Base-by-base conservation (phyloP, 2,797 vertebrate genomes). In the Podarcis lilfordi region DNA sequence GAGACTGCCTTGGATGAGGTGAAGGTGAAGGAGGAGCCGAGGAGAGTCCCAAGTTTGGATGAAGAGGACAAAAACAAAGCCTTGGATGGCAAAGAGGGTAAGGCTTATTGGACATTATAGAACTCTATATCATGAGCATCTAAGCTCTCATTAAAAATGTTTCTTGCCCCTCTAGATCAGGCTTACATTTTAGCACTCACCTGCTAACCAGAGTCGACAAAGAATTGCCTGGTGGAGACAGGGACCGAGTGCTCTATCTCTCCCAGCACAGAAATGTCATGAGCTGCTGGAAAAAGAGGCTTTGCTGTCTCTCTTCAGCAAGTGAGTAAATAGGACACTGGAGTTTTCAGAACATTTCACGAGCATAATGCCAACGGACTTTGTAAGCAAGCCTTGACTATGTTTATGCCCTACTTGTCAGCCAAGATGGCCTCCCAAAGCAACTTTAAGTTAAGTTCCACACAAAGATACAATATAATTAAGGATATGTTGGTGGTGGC, bases 1-100 rank as follows among this genome's bases (percentile, higher is more conserved):
- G 97, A 97, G 27, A 95, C 97, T 32, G 95, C 97, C 93, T 96
- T 98, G 92, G 90, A 98, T 55, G 96, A 98, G 21, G 96, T 97
- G 55, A 90, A 95, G 37, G 90, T 96, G 72, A 98, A 97, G 5
- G 98, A 98, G 84, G 97, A 97, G 23, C 96, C 89, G 5, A 83
- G 89, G n/a, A 91, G 93, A 3, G 95, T 95, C 8, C 79, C 86
- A 0, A 95, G 95, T 7, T 82, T 95, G 0, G 96, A 97, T 45
- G 96, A 97, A 6, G 96, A 97, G 19, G 96, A 97, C 86, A 97
- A 98, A 27, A 96, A 94, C 86, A 92, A 97, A 96, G 86, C 91
- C 94, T 76, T 95, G 17, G 94, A 97, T 91, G 91, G 96, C 94
- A 1, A 96, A 95, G 95, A 97, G 97, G 95, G 97, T 98, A 89